These are phyloP conservation scores for Erpornis zantholeuca DNA, from an alignment of 2,113 vertebrate genomes.

Conservation along the genomic window DNA sequence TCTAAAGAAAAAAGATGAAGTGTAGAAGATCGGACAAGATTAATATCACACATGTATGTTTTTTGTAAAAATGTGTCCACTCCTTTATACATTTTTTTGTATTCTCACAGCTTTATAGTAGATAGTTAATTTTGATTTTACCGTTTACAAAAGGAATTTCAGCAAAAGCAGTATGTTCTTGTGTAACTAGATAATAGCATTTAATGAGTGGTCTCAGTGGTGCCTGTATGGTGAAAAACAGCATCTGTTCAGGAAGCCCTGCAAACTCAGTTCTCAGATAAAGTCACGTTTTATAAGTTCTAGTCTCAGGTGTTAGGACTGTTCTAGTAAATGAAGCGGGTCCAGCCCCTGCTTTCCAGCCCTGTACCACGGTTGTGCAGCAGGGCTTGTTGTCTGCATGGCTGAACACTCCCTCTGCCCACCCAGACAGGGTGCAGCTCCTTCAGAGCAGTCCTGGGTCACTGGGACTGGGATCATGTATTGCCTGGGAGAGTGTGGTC, in stretches of 20 bases:
- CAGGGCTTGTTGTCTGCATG: background rate
- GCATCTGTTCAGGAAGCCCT: background rate
- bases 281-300: fast-evolving
- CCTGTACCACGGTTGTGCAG: too few species aligned
- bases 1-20: background rate
- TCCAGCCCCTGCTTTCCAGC: background rate
- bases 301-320: background rate
- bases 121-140: background rate
- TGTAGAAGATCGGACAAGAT: background rate
- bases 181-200: background rate
- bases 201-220: background rate
- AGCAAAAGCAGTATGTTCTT: background rate
- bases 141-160: background rate
- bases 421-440: background rate
- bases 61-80: background rate
- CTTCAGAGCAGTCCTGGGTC: background rate
- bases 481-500: background rate
- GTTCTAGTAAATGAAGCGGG: fast-evolving
- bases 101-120: background rate
- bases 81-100: background rate
- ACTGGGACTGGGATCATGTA: background rate
- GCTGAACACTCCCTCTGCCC: background rate
- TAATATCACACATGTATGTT: fast-evolving
- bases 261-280: background rate
- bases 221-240: background rate